Conservation (phyloP, 1,140 invertebrate genomes). For the Aporrectodea caliginosa region DNA sequence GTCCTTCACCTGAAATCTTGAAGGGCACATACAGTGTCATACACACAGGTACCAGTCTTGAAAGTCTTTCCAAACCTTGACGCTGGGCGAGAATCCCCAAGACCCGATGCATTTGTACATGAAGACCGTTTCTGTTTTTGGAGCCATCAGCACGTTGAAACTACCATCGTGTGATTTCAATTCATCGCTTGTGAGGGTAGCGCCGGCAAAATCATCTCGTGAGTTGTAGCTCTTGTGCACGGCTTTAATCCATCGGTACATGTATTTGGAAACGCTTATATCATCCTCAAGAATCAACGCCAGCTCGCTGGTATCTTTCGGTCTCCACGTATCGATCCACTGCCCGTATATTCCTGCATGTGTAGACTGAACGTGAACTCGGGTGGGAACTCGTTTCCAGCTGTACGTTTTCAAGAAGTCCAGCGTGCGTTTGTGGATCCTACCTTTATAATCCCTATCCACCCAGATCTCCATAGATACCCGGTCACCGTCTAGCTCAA, state of each 20-base stretch:
- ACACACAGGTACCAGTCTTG: slow-evolving; percentile 25
- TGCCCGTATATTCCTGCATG: slow-evolving; percentile 45
- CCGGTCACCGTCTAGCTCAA: slow-evolving; percentile 30
- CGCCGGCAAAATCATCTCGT: slow-evolving; percentile 37
- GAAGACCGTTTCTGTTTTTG: no score
- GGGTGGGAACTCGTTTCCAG: slow-evolving; percentile 37
- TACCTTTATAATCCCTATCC: slow-evolving; percentile 33
- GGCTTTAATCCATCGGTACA: slow-evolving; percentile 41
- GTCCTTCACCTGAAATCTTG: no score
- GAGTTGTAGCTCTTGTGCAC: slow-evolving; percentile 42
- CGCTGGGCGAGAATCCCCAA: slow-evolving; percentile 27
- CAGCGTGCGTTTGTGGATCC: slow-evolving; percentile 35
- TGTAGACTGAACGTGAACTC: slow-evolving; percentile 37
- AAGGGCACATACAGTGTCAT: no score
- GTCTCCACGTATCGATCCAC: slow-evolving; percentile 44
- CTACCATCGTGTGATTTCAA: neutral
- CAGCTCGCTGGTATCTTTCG: slow-evolving; percentile 37
- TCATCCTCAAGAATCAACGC: slow-evolving; percentile 47
- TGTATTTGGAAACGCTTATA: slow-evolving; percentile 41
- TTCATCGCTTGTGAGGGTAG: slow-evolving; percentile 36
- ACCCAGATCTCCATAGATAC: slow-evolving; percentile 41
- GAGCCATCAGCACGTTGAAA: no score
- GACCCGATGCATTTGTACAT: slow-evolving; percentile 17
- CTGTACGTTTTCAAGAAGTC: slow-evolving; percentile 33
- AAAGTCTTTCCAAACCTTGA: slow-evolving; percentile 22